Evolutionary conservation across 2,888 invertebrate genomes (phyloP).

Genomic region (Aelia acuminata): DNA sequence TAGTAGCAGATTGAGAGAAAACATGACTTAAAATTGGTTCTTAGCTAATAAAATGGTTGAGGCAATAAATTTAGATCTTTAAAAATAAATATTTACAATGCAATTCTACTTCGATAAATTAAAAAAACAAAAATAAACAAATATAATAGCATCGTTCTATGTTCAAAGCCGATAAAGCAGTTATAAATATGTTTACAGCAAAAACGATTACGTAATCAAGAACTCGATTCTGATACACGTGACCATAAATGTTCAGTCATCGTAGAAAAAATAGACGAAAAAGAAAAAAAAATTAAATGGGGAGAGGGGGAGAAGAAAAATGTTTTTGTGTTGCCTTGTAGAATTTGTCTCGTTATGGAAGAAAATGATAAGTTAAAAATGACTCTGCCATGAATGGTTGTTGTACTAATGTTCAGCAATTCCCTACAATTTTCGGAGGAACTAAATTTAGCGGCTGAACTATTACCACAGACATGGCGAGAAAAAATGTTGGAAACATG

Average conservation of each 20-base stretch:
- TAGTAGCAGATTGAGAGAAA: too few relatives aligned
- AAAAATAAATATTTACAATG: neutral
- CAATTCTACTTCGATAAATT: too few relatives aligned
- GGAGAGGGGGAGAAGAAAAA: neutral
- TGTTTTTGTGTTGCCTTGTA: neutral
- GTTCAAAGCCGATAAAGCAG: neutral
- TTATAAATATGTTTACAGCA: neutral
- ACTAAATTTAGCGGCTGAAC: neutral
- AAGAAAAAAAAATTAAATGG: too few relatives aligned
- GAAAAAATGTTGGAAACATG: neutral
- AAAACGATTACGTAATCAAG: neutral
- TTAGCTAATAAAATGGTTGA: too few relatives aligned
- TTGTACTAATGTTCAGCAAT: neutral
- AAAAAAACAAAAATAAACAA: too few relatives aligned
- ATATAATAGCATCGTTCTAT: neutral
- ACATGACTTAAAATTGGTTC: too few relatives aligned
- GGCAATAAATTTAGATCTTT: neutral
- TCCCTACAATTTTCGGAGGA: neutral
- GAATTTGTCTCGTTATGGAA: neutral
- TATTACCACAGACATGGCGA: neutral
- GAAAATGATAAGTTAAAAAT: neutral
- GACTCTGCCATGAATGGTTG: neutral
- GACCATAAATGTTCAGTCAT: neutral
- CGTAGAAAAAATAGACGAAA: neutral
- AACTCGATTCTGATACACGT: neutral